Base-by-base conservation (phyloP, 2,797 vertebrate genomes). In the Telmatherina bonti region DNA sequence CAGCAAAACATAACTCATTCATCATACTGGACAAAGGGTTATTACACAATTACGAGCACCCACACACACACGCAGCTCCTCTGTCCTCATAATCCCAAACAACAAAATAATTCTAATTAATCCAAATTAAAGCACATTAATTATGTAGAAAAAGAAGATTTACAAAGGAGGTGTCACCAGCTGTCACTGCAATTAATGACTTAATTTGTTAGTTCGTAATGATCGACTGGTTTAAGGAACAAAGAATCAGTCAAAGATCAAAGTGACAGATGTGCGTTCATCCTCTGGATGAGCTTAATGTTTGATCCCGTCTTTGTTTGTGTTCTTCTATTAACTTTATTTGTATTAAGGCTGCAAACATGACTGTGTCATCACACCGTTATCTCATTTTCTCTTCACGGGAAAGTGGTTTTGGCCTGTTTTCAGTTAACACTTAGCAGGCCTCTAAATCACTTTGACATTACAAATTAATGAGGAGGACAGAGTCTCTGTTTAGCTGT, bases 131-230 rank as follows among this genome's bases (percentile, higher is more conserved):
- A 53, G 13, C 38, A 26, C 56, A 83, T 89, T 83, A 82, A 82
- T 89, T 84, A 84, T 71, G 63, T 67, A 74, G 78, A 72, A 66
- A 84, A 33, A 20, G 26, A 64, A 67, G 79, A 90, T 88, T 74
- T 74, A 91, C 85, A 84, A 86, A 83, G 54, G 80, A 71, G 76
- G 82, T 72, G 80, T 76, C 74, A 60, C 52, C 63, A 24, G 78
- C 72, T 80, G 82, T 84, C 85, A 59, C 20, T 18, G 35, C 70
- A 85, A 83, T 83, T 87, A 82, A 89, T 88, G 73, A 80, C 80
- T 86, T 81, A 57, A 88, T 91, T 88, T 87, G 79, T 89, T 72
- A 74, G 76, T 82, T 70, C 77, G 78, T 72, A 75, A 83, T 77
- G 78, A 88, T 76, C 9, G n/a, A 80, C 76, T 88, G 60, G 52